Evolutionary conservation across 2,888 invertebrate species (phyloP).

Genomic region (Aspidiotus destructor): DNA sequence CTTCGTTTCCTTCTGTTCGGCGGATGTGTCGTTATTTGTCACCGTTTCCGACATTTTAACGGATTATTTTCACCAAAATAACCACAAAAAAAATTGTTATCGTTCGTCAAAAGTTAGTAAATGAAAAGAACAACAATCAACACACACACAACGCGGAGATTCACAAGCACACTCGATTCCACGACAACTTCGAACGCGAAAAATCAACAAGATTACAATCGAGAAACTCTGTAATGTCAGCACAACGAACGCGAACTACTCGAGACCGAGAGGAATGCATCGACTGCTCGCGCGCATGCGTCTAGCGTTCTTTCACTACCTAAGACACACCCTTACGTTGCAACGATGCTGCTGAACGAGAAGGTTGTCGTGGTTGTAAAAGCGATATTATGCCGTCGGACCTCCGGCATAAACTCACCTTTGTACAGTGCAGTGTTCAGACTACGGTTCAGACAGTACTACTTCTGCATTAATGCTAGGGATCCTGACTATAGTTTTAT

Average conservation of each 20-base stretch:
- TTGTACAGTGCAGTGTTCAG: too few relatives aligned
- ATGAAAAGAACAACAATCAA: not conserved
- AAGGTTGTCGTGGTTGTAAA: too few relatives aligned
- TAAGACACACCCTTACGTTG: not conserved
- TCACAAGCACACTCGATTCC: not conserved
- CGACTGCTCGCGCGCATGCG: constrained; percentile 1
- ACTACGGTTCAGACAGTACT: too few relatives aligned
- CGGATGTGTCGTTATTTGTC: not conserved
- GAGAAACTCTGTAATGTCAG: not conserved
- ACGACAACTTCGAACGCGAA: not conserved
- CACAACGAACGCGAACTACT: not conserved
- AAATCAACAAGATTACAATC: not conserved
- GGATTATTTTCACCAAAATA: not conserved
- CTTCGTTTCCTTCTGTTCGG: not conserved
- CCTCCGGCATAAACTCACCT: too few relatives aligned
- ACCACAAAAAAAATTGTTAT: not conserved
- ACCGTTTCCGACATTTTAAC: constrained; percentile 14
- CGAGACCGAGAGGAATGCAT: not conserved
- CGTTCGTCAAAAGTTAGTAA: not conserved
- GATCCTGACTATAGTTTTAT: too few relatives aligned
- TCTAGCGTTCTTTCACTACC: not conserved
- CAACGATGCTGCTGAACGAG: too few relatives aligned
- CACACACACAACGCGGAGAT: not conserved
- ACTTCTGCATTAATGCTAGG: too few relatives aligned
- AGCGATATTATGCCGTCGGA: too few relatives aligned